Evolutionary conservation across 2,797 vertebrate species (phyloP).

Genomic region (Poecilia gillii): DNA sequence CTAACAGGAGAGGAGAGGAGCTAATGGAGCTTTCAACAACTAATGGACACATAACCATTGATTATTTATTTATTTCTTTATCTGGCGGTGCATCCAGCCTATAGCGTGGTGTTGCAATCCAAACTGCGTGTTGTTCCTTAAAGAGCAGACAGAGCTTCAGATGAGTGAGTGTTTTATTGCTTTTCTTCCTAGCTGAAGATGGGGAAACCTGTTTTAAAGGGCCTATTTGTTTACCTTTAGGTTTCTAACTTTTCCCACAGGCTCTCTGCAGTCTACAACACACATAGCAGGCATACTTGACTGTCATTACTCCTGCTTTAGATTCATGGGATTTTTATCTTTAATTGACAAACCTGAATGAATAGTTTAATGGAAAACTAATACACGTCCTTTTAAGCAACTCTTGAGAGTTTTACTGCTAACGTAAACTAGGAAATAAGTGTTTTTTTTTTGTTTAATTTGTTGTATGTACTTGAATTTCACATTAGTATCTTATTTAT

Average conservation of each 20-base stretch:
- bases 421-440: not conserved
- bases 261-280: not conserved
- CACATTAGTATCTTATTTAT: not conserved
- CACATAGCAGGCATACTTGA: not conserved
- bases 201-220: constrained; percentile 4
- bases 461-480: not conserved
- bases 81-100: constrained; percentile 55
- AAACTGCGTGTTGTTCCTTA: constrained; percentile 56
- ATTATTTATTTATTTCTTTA: constrained; percentile 82
- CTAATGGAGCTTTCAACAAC: constrained; percentile 85
- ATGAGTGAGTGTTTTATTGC: constrained; percentile 11
- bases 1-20: constrained; percentile 73
- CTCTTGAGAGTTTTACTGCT: not conserved
- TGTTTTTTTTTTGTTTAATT: not conserved
- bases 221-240: not conserved
- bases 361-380: not conserved
- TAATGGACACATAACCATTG: constrained; percentile 82
- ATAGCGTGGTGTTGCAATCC: constrained; percentile 50
- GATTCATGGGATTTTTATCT: not conserved
- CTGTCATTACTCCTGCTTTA: not conserved
- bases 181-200: constrained; percentile 8
- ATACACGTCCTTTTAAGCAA: not conserved
- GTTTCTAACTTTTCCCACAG: not conserved
- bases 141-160: constrained; percentile 35
- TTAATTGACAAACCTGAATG: constrained; percentile 1